Evolutionary conservation across 2,797 vertebrate genomes (phyloP).

Genomic region (Brachymystax lenok): DNA sequence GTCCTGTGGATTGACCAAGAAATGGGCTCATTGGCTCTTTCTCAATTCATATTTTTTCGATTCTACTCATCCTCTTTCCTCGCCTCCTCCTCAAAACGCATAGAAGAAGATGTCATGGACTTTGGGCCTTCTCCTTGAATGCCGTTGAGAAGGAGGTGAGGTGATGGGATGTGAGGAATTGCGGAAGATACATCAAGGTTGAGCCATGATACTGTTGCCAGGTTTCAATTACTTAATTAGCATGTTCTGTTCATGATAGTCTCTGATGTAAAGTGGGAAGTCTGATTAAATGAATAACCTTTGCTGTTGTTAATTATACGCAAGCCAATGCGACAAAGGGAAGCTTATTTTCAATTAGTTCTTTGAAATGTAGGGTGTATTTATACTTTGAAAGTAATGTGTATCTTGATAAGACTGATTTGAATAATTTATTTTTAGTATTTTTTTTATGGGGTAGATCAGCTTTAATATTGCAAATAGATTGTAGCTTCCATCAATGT

Average conservation of each 20-base stretch:
- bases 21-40: too few relatives aligned
- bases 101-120: too few relatives aligned
- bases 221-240: neutral
- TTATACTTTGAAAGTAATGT: neutral
- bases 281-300: neutral
- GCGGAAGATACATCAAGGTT: too few relatives aligned
- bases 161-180: too few relatives aligned
- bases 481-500: too few relatives aligned
- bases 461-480: too few relatives aligned
- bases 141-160: too few relatives aligned
- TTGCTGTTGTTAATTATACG: neutral
- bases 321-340: neutral
- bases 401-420: neutral
- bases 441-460: too few relatives aligned
- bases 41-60: too few relatives aligned
- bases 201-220: neutral
- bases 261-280: neutral
- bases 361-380: neutral
- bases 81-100: too few relatives aligned
- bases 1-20: conserved; percentile 74
- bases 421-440: neutral
- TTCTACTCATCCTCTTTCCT: too few relatives aligned
- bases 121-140: too few relatives aligned
- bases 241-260: neutral
- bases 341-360: neutral